These are phyloP conservation scores for Polydrusus pterygomalis DNA, from an alignment of 2,888 invertebrate species.

Conservation along the genomic window DNA sequence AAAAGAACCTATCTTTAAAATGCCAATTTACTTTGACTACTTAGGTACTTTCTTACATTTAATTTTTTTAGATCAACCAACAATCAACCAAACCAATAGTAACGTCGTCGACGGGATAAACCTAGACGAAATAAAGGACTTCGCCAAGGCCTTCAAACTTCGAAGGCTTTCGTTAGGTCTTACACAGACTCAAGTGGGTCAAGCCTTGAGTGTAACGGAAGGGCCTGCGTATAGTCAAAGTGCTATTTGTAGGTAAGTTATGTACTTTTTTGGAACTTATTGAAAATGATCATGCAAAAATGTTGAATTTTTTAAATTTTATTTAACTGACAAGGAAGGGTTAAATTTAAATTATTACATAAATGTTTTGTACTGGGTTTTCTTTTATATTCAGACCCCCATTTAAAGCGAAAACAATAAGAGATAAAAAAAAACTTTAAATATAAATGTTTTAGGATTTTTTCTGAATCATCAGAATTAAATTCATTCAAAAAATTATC, in stretches of 20 bases:
- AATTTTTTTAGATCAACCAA: conserved; percentile 84
- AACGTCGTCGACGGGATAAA: conserved; percentile 98
- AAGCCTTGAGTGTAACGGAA: conserved; percentile 95
- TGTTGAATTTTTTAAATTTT: too few species aligned
- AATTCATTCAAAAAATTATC: too few species aligned
- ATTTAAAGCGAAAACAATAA: too few species aligned
- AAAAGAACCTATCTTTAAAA: neutral
- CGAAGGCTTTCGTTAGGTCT: conserved; percentile 93
- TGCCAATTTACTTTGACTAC: neutral
- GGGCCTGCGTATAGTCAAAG: conserved; percentile 99
- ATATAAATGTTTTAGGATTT: too few species aligned
- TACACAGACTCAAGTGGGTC: conserved; percentile 98
- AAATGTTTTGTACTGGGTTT: too few species aligned
- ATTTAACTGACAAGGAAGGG: too few species aligned
- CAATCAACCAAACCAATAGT: conserved; percentile 94
- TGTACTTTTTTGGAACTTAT: neutral
- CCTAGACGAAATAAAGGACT: conserved; percentile 98
- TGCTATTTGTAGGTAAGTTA: conserved; percentile 96
- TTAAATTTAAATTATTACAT: too few species aligned
- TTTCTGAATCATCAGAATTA: too few species aligned
- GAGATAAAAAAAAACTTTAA: too few species aligned
- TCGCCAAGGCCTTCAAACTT: conserved; percentile 97
- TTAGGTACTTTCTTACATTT: neutral
- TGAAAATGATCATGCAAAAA: too few species aligned
- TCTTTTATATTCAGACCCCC: too few species aligned